phyloP scores from a whole-genome alignment of 2,113 vertebrate species.

The Ginglymostoma cirratum region DNA sequence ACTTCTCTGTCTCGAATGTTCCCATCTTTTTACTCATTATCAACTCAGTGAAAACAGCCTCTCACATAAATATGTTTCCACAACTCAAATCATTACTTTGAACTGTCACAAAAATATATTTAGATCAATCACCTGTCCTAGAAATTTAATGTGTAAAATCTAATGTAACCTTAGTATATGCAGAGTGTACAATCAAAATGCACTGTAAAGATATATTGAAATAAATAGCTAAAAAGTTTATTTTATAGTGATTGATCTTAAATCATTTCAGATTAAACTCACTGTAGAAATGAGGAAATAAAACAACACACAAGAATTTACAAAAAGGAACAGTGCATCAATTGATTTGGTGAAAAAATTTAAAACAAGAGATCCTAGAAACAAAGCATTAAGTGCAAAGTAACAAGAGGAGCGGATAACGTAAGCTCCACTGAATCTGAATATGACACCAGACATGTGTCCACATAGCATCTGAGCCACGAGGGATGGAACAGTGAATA shows the following conservation, averaged over 20 bases:
- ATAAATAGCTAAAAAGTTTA: not conserved
- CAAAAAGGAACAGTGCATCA: not conserved
- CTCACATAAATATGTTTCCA: not conserved
- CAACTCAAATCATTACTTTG: not conserved
- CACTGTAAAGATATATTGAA: not conserved
- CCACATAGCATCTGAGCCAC: slow-evolving; percentile 21
- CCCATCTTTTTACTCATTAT: not conserved
- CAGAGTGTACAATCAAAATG: not conserved
- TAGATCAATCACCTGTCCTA: not conserved
- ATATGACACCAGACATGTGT: slow-evolving; percentile 12
- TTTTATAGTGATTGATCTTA: not conserved
- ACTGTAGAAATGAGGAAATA: not conserved
- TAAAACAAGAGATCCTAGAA: not conserved
- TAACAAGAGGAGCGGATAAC: not conserved
- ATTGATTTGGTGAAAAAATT: not conserved
- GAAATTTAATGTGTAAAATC: not conserved
- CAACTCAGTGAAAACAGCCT: not conserved
- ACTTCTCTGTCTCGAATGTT: not conserved
- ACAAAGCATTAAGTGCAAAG: not conserved
- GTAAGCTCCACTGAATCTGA: not conserved
- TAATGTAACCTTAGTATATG: not conserved
- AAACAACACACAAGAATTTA: not conserved
- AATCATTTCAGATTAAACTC: not conserved
- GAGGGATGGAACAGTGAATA: not conserved
- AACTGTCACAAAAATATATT: not conserved